phyloP scores from a whole-genome alignment of 2,797 vertebrate genomes.

The Echiichthys vipera region DNA sequence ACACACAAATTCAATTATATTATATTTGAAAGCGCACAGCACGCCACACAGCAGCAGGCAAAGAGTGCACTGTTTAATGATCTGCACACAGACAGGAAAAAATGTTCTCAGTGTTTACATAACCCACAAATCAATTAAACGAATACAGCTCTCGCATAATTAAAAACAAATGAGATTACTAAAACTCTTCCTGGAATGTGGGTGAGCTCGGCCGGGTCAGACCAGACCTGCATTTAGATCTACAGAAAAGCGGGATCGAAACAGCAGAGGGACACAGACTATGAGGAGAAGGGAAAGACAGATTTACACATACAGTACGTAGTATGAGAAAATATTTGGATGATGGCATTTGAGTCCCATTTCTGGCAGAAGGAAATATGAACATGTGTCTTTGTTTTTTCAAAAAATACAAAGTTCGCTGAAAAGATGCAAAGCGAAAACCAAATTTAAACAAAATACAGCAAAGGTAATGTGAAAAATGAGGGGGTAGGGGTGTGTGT shows the following conservation, averaged over 20 bases:
- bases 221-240: constrained; percentile 8
- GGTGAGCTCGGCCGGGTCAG: constrained; percentile 19
- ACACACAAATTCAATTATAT: background rate
- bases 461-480: constrained; percentile 9
- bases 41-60: constrained; percentile 21
- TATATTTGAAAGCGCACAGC: constrained; percentile 10
- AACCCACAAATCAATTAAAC: constrained; percentile 66
- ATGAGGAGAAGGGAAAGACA: background rate
- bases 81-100: constrained; percentile 19
- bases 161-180: constrained; percentile 71
- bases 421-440: constrained; percentile 1
- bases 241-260: constrained; percentile 4
- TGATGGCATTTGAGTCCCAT: constrained; percentile 1
- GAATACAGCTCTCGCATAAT: constrained; percentile 55
- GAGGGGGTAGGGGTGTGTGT: background rate
- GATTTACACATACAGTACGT: no score
- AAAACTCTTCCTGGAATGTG: constrained; percentile 60
- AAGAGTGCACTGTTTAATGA: background rate
- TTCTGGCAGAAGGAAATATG: constrained; percentile 4
- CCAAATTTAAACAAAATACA: constrained; percentile 7
- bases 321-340: constrained; percentile 5
- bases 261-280: background rate
- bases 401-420: background rate
- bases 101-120: constrained; percentile 47
- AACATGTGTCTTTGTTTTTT: constrained; percentile 18